phyloP scores from a whole-genome alignment of 2,113 vertebrate genomes.

The Acanthochromis polyacanthus region DNA sequence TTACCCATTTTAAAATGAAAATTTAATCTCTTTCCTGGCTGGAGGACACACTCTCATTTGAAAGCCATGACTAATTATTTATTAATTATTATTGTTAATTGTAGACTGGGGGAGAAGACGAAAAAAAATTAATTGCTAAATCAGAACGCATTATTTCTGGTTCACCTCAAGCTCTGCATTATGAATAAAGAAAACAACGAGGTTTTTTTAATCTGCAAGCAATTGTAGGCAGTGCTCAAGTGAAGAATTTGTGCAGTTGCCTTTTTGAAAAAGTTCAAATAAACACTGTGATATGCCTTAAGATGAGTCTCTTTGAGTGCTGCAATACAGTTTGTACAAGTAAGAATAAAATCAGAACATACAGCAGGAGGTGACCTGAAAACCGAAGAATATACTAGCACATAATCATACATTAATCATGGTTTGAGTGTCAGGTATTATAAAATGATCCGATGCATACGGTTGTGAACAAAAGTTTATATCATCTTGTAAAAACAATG shows the following conservation, averaged over 20 bases:
- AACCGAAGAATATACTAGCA: no score
- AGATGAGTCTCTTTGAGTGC: no score
- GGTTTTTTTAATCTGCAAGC: neutral
- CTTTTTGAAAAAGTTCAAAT: no score
- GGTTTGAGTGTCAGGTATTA: no score
- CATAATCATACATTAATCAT: no score
- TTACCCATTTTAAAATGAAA: constrained; percentile 41
- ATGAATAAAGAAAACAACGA: constrained; percentile 33
- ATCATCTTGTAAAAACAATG: no score
- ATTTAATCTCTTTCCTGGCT: constrained; percentile 22
- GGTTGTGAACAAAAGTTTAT: no score
- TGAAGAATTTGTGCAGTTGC: neutral
- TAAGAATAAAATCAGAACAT: no score
- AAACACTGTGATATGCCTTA: no score
- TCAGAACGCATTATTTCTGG: constrained; percentile 32
- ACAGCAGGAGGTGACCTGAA: no score
- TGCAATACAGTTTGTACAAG: no score
- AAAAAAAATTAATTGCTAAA: constrained; percentile 33
- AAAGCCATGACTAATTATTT: constrained; percentile 46
- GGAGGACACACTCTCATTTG: constrained; percentile 24
- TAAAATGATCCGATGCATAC: no score
- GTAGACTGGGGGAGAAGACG: constrained; percentile 6
- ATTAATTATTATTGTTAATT: constrained; percentile 51
- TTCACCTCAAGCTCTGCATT: constrained; percentile 42
- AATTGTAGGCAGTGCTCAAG: constrained; percentile 11